These are phyloP conservation scores for Herpetotheres cachinnans DNA, from an alignment of 2,113 vertebrate species.

Conservation along the genomic window DNA sequence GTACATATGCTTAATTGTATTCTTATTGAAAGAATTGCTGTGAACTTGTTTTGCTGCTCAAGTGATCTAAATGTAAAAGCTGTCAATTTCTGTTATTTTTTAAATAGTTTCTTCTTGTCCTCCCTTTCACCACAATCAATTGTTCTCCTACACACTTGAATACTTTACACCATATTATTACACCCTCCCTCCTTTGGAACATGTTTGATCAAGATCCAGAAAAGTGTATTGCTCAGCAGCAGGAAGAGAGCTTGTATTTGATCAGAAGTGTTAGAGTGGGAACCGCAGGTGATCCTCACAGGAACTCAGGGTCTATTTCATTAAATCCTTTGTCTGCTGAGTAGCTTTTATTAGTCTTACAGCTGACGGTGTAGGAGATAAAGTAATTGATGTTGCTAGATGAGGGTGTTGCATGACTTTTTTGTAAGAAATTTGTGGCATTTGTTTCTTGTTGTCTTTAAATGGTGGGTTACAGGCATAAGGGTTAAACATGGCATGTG, in stretches of 20 bases:
- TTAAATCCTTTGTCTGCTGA: slow-evolving; percentile 56
- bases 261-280: slow-evolving; percentile 52
- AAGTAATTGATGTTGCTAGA: slow-evolving; percentile 41
- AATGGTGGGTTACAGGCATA: background rate
- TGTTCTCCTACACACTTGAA: background rate
- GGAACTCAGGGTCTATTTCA: slow-evolving; percentile 48
- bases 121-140: background rate
- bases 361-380: slow-evolving; percentile 23
- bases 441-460: slow-evolving; percentile 29
- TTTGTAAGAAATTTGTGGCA: background rate
- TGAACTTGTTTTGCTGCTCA: slow-evolving; percentile 4
- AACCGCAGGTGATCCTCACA: slow-evolving; percentile 44
- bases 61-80: background rate
- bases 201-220: slow-evolving; percentile 32
- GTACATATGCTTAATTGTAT: background rate
- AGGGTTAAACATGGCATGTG: background rate
- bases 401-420: background rate
- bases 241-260: slow-evolving; percentile 41
- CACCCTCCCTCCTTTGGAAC: background rate
- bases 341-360: slow-evolving; percentile 59
- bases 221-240: slow-evolving; percentile 23
- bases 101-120: background rate
- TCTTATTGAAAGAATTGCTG: background rate
- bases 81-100: background rate
- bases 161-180: background rate